Evolutionary conservation across 2,888 invertebrate genomes (phyloP).

Genomic region (Drosophila cognata): DNA sequence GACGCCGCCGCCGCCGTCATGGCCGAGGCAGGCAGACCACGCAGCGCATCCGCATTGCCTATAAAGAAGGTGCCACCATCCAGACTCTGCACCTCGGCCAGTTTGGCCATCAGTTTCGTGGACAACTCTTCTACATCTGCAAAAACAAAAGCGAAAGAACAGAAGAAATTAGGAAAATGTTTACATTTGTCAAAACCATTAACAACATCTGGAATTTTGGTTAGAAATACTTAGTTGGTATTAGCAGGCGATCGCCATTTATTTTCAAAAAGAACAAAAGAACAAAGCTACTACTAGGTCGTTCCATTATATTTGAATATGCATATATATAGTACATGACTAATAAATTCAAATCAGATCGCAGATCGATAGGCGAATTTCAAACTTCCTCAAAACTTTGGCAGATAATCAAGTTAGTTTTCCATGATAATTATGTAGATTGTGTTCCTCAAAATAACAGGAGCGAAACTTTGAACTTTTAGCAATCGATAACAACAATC

Average conservation of each 20-base stretch:
- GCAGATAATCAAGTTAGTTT: not conserved
- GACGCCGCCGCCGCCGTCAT: conserved; percentile 50
- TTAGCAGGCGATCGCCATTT: not conserved
- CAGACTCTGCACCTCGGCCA: conserved; percentile 85
- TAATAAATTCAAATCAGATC: not conserved
- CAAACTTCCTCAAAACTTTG: not conserved
- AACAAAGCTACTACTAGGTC: not conserved
- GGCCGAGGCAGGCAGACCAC: conserved; percentile 76
- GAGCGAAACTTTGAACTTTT: not conserved
- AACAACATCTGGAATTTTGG: conserved; percentile 44
- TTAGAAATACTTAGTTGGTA: not conserved
- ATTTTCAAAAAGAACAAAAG: not conserved
- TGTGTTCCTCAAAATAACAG: not conserved
- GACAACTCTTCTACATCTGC: conserved; percentile 85
- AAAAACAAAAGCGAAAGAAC: conserved; percentile 34
- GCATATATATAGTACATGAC: not conserved
- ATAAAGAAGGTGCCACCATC: conserved; percentile 85
- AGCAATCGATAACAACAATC: not conserved
- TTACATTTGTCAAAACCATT: conserved; percentile 25
- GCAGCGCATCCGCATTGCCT: conserved; percentile 84
- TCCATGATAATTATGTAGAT: not conserved
- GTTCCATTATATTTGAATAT: not conserved
- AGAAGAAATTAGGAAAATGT: conserved; percentile 2
- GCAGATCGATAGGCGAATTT: not conserved
- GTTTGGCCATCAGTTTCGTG: conserved; percentile 85